phyloP scores from a whole-genome alignment of 2,113 vertebrate species.

The Nerophis lumbriciformis region DNA sequence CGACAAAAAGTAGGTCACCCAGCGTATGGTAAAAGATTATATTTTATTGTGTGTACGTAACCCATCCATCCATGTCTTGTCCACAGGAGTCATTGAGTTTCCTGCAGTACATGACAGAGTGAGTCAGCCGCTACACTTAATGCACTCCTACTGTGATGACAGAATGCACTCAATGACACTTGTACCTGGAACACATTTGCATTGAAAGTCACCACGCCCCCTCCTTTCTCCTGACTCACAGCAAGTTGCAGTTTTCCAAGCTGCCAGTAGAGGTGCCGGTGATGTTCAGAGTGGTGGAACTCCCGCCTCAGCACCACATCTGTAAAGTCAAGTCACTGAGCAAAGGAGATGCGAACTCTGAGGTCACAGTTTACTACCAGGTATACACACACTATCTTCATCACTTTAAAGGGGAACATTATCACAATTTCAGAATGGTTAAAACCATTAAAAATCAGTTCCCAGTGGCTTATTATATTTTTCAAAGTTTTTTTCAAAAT shows the following conservation, averaged over 20 bases:
- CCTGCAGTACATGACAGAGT: constrained; percentile 73
- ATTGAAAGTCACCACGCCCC: background rate
- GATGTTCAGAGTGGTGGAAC: constrained; percentile 88
- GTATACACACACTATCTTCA: constrained; percentile 55
- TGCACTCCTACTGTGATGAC: constrained; percentile 22
- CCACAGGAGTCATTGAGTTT: constrained; percentile 70
- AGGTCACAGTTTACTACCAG: constrained; percentile 97
- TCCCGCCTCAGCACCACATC: constrained; percentile 81
- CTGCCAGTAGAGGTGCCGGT: constrained; percentile 82
- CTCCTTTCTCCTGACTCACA: constrained; percentile 38
- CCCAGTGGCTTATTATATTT: no score
- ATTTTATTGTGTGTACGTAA: background rate
- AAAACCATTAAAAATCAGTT: no score
- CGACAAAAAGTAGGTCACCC: no score
- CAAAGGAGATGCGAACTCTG: constrained; percentile 90
- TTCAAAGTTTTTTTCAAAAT: no score
- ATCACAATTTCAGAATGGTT: no score
- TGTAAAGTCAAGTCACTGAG: constrained; percentile 94
- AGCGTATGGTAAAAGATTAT: no score
- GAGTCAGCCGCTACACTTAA: constrained; percentile 48
- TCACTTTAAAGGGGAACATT: no score
- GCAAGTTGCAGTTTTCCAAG: constrained; percentile 83
- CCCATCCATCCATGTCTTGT: constrained; percentile 34
- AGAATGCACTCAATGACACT: constrained; percentile 34
- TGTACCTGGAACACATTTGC: constrained; percentile 31